Conservation (phyloP, 2,888 invertebrate genomes). For the Drosophila robusta region DNA sequence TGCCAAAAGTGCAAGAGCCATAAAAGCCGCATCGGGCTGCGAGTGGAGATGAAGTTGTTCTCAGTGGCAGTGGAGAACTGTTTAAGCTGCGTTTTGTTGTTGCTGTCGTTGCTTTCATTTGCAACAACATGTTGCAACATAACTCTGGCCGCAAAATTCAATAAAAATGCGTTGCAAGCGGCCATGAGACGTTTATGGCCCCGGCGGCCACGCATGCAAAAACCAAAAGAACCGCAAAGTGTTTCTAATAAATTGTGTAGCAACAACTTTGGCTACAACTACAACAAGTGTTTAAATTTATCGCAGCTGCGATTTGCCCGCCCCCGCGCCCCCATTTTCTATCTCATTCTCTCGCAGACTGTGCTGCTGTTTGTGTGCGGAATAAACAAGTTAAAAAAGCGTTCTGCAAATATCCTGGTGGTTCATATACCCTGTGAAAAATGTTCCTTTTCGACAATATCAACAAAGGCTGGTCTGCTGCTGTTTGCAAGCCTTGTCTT, state of each 20-base stretch:
- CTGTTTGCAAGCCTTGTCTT: too few species aligned
- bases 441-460: too few species aligned
- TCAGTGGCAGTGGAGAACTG: background rate
- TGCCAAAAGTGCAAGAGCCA: slow-evolving; percentile 49
- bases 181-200: slow-evolving; percentile 66
- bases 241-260: slow-evolving; percentile 76
- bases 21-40: slow-evolving; percentile 30
- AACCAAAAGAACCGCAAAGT: slow-evolving; percentile 73
- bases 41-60: slow-evolving; percentile 15
- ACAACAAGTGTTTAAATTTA: slow-evolving; percentile 81
- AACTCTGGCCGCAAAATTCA: slow-evolving; percentile 64
- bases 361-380: slow-evolving; percentile 22
- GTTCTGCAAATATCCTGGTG: background rate
- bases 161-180: slow-evolving; percentile 71
- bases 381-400: slow-evolving; percentile 35
- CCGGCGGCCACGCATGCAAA: slow-evolving; percentile 68
- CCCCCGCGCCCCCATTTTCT: background rate
- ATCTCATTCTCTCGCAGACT: slow-evolving; percentile 3
- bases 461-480: too few species aligned
- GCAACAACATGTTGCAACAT: slow-evolving; percentile 39
- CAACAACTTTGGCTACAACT: slow-evolving; percentile 65
- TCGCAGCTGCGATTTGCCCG: slow-evolving; percentile 63
- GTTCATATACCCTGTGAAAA: slow-evolving; percentile 33
- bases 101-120: slow-evolving; percentile 3
- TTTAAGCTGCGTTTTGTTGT: background rate